phyloP scores from a whole-genome alignment of 2,797 vertebrate species.

The Onychomys torridus region DNA sequence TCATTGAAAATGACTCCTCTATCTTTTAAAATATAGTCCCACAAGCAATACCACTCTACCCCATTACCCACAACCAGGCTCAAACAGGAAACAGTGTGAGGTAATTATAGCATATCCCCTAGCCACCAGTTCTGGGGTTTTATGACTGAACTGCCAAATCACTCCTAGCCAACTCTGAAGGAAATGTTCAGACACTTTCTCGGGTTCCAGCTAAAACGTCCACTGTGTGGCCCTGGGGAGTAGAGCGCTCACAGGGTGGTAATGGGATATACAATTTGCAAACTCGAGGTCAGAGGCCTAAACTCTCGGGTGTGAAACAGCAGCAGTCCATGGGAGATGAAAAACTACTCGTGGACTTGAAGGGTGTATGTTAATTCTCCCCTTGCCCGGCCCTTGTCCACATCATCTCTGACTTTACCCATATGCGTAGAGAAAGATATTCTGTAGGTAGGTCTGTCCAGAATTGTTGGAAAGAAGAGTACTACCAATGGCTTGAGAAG shows the following conservation, averaged over 20 bases:
- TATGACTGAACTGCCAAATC: slow-evolving; percentile 74
- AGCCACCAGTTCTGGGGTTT: slow-evolving; percentile 62
- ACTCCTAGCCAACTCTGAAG: slow-evolving; percentile 63
- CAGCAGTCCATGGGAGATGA: slow-evolving; percentile 47
- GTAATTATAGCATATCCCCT: slow-evolving; percentile 72
- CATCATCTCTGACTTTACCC: neutral
- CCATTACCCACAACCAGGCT: slow-evolving; percentile 64
- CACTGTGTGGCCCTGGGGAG: slow-evolving; percentile 62
- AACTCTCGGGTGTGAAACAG: slow-evolving; percentile 66
- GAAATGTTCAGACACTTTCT: slow-evolving; percentile 78
- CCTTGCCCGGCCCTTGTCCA: neutral
- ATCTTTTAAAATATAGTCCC: slow-evolving; percentile 67
- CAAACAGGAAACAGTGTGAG: slow-evolving; percentile 64
- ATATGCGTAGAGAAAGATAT: neutral
- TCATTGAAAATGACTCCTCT: slow-evolving; percentile 63
- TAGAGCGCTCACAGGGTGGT: slow-evolving; percentile 59
- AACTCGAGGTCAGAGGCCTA: slow-evolving; percentile 80
- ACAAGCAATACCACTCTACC: slow-evolving; percentile 63
- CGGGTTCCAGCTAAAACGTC: slow-evolving; percentile 73
- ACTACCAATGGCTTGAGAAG: neutral
- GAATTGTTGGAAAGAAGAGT: neutral
- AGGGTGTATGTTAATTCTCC: neutral
- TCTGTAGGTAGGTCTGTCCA: neutral
- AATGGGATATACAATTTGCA: slow-evolving; percentile 78
- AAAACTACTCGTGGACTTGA: slow-evolving; percentile 19